Base-by-base conservation (phyloP, 1,140 invertebrate genomes). In the Mycetomoellerius zeteki region DNA sequence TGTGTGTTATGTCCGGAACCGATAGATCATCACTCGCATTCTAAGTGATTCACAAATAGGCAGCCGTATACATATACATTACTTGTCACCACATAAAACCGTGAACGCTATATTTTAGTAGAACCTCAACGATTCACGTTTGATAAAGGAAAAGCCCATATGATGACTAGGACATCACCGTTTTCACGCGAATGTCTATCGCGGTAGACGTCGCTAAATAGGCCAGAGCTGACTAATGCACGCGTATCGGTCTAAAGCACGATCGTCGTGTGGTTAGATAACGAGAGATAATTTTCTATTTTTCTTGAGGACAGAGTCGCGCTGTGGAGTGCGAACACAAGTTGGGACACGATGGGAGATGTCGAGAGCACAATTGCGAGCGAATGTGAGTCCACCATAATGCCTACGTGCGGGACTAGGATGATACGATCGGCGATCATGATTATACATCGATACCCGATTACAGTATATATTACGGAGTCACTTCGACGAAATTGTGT, bases 21-120 rank as follows among this genome's bases (percentile, higher is more conserved):
- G 90, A 93, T 92, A 91, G 47, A 90, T 43, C 37, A 91, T 93
- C 91, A 93, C 88, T 90, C 91, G 91, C 93, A 91, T 91, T 93
- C 89, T 92, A 93, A 94, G 91, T 93, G 92, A 93, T 91, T 50
- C 19, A 47, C 60, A 78, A 47, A 65, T 50, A 65, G 93, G 93
- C 92, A 93, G 91, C 92, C 91, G 89, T 93, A 94, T 52, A 69
- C 64, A 33, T 93, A 93, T 71, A 89, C 93, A 94, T 94, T 16
- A 95, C 94, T 73, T 54, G 24, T 73, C 69, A 94, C 93, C 91
- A 93, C 65, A 69, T 90, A 94, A 92, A 60, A 56, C 43, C 21
- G 47, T 47, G 33, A 71, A 94, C 91, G 78, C 89, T 95, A 95
- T 95, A 95, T 95, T 95, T 95, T 95, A 95, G 93, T 95, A 95